A percentile compares a stretch with the other conserved stretches of the same genome.
Conservation (phyloP, 1,140 invertebrate species). For the Chrysopa pallens region DNA sequence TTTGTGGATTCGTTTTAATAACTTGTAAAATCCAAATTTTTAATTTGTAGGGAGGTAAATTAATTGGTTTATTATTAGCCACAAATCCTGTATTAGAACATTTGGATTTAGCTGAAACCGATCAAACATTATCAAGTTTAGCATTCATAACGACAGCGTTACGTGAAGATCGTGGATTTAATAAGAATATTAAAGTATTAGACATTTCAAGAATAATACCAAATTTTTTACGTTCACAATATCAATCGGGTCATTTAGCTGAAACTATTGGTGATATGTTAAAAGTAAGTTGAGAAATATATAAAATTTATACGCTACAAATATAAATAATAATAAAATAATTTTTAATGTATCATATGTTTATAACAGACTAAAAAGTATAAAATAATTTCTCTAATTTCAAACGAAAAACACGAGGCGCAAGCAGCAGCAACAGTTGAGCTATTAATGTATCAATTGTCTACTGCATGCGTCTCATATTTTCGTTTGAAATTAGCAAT, state of each 20-base stretch:
- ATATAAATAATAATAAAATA: too few relatives aligned
- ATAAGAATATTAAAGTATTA: slow-evolving; percentile 26
- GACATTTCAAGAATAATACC: slow-evolving; percentile 34
- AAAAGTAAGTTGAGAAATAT: slow-evolving; percentile 16
- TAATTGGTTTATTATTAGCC: slow-evolving; percentile 25
- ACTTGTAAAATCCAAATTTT: slow-evolving; percentile 2
- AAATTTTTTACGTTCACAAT: slow-evolving; percentile 8
- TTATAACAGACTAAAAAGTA: too few relatives aligned
- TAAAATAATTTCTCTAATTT: too few relatives aligned
- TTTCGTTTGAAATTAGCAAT: too few relatives aligned
- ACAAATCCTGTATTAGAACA: slow-evolving; percentile 24
- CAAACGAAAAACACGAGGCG: too few relatives aligned
- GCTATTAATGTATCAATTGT: too few relatives aligned
- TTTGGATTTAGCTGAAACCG: slow-evolving; percentile 32
- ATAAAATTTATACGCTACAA: too few relatives aligned
- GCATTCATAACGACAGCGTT: slow-evolving; percentile 25
- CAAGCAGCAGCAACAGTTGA: too few relatives aligned
- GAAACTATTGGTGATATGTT: slow-evolving; percentile 16
- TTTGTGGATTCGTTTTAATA: not conserved
- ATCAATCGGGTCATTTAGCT: slow-evolving; percentile 17
- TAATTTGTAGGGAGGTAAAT: slow-evolving; percentile 22
- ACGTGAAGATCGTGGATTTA: slow-evolving; percentile 16
- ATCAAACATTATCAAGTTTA: slow-evolving; percentile 28
- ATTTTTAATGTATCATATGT: too few relatives aligned
- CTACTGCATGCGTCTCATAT: too few relatives aligned